Conservation (phyloP, 2,113 vertebrate genomes). For the Rafetus swinhoei region DNA sequence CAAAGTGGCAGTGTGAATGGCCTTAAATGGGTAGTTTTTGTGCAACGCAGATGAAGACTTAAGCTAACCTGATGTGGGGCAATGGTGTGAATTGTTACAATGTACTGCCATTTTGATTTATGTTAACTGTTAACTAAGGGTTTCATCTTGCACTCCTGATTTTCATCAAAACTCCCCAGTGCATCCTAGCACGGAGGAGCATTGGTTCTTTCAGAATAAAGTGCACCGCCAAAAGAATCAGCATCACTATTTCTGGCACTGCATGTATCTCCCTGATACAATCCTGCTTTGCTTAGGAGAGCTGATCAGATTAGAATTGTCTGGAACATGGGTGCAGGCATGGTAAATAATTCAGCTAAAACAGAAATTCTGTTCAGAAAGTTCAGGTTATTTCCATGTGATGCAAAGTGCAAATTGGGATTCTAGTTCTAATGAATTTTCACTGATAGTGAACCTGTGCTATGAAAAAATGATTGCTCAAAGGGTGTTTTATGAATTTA, state of each 20-base stretch:
- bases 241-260: not conserved
- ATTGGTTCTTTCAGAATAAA: not conserved
- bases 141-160: not conserved
- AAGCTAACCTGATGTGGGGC: not conserved
- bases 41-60: rapidly evolving
- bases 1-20: not conserved
- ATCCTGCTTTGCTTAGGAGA: not conserved
- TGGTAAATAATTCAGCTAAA: not conserved
- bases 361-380: not conserved
- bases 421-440: not conserved
- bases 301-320: not conserved
- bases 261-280: not conserved
- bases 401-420: not conserved
- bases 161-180: not conserved
- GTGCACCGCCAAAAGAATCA: not conserved
- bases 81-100: not conserved
- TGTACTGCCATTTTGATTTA: not conserved
- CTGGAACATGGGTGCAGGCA: not conserved
- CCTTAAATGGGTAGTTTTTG: conserved; percentile 26
- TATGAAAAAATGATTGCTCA: not conserved
- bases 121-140: not conserved
- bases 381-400: not conserved
- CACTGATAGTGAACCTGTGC: not conserved
- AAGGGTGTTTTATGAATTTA: not conserved
- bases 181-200: not conserved